Evolutionary conservation across 2,888 invertebrate species (phyloP), one percentile per base, ranked within the genome.

Genomic region (Pachydiplax longipennis): DNA sequence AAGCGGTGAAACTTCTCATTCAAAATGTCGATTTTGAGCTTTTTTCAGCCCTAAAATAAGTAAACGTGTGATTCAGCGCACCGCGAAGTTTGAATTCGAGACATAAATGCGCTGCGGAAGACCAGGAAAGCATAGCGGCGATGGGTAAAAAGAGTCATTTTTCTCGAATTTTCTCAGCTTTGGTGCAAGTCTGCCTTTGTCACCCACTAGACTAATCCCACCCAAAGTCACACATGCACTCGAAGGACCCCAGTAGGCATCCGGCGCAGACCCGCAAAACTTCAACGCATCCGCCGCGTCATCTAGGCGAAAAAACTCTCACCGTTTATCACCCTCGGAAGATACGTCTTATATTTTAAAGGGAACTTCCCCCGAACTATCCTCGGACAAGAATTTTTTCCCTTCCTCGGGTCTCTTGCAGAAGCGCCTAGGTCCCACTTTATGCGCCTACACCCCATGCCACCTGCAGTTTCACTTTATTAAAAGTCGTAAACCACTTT

Each of bases 401-500:
- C 73, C 83, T 31, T 35, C 58, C 12, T 25, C 81, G 13, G 6
- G 81, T 15, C 13, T 15, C n/a, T 10, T 13, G 81, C 44, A 81
- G 81, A 44, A 40, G 81, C 81, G 81, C 40, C 81, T 40, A 40
- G 81, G 81, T 6, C 81, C 48, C 53, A 25, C 65, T 65, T 73
- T 25, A 73, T 31, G 73, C 73, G 25, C 73, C 65, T n/a, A 18
- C 53, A 35, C 10, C 87, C 58, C 61, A 37, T 61, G 87, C 87
- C 87, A 37, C 87, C 87, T 22, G 87, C 65, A 87, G 87, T 65
- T 87, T 87, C 87, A 87, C 87, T 87, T 87, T 87, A 87, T 87
- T 87, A 87, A 87, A 87, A 87, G 87, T 87, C 87, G 87, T 87
- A 87, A 87, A 87, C 87, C 37, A 87, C 87, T 65, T 87, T 87